These are phyloP conservation scores for Limosa lapponica DNA, from an alignment of 2,797 vertebrate genomes.

Conservation along the genomic window DNA sequence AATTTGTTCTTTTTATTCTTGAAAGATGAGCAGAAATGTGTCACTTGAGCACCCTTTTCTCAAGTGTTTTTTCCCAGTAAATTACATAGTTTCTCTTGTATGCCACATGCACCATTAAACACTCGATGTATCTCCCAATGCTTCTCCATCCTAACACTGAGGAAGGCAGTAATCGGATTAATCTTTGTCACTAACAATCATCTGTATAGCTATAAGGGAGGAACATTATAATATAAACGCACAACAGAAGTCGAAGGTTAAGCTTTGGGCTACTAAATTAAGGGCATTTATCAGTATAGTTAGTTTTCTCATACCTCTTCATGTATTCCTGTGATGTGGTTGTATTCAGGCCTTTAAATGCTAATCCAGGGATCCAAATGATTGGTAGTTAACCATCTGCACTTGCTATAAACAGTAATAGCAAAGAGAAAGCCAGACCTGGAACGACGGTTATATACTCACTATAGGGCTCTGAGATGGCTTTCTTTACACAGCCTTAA, in stretches of 20 bases:
- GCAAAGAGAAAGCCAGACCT: neutral
- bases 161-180: constrained; percentile 14
- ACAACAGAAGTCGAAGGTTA: neutral
- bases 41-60: neutral
- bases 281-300: neutral
- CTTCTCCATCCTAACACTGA: neutral
- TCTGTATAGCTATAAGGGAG: neutral
- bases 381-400: neutral
- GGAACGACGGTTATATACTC: neutral
- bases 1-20: neutral
- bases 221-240: neutral
- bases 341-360: neutral
- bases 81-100: constrained; percentile 5
- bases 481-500: neutral
- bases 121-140: neutral
- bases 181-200: constrained; percentile 20
- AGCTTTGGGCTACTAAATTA: neutral
- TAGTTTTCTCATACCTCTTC: neutral
- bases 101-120: neutral
- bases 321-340: neutral
- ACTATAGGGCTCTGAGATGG: neutral
- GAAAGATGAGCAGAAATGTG: neutral
- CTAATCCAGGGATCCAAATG: neutral
- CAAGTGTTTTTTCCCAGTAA: neutral
- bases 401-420: neutral